Conservation (phyloP, 2,888 invertebrate species). For the Linnaemya vulpina region DNA sequence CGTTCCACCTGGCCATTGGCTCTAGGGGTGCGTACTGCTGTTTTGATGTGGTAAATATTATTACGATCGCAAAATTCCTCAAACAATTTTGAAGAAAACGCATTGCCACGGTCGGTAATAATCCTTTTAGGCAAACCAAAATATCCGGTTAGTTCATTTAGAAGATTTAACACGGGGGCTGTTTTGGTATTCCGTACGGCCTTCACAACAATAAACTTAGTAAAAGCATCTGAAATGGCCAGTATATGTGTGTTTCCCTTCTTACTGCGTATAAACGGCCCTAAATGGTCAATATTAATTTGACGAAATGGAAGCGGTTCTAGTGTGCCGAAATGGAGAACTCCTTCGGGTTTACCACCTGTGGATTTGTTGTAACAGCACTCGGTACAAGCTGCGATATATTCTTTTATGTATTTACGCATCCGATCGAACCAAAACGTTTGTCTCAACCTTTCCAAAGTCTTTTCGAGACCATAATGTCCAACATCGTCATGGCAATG, state of each 20-base stretch:
- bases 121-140: conserved; percentile 75
- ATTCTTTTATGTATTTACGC: too few relatives aligned
- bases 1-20: conserved; percentile 19
- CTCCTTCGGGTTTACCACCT: not conserved
- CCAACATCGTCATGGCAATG: conserved; percentile 67
- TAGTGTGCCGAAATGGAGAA: not conserved
- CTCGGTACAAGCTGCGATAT: too few relatives aligned
- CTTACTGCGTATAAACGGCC: not conserved
- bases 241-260: not conserved
- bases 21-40: conserved; percentile 19
- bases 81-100: conserved; percentile 68
- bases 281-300: not conserved
- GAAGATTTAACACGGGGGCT: conserved; percentile 55
- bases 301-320: not conserved
- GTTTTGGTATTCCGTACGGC: conserved; percentile 36
- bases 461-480: conserved; percentile 48
- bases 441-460: too few relatives aligned
- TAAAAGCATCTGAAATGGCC: too few relatives aligned
- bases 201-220: too few relatives aligned
- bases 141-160: conserved; percentile 66
- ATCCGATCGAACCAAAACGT: too few relatives aligned
- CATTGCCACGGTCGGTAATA: conserved; percentile 73
- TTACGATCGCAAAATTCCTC: conserved; percentile 45
- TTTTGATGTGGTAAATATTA: conserved; percentile 43
- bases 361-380: not conserved